Evolutionary conservation across 2,113 vertebrate genomes (phyloP).

Genomic region (Apodemus speciosus): DNA sequence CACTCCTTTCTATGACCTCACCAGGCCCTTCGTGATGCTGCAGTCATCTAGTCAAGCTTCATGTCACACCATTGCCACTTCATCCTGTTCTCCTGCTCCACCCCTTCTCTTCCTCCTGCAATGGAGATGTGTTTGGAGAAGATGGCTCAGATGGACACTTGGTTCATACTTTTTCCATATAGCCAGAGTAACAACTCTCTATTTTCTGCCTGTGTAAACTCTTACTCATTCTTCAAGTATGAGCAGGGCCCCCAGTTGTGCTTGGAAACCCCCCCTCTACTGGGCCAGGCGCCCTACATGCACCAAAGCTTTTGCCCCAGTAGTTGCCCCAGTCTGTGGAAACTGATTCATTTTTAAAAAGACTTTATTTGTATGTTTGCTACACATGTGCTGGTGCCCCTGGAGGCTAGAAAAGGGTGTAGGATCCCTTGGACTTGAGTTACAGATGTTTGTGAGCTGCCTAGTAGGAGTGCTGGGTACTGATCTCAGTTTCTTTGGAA

Average conservation of each 20-base stretch:
- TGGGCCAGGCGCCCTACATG: neutral
- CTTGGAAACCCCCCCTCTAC: neutral
- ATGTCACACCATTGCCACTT: neutral
- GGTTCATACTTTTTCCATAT: neutral
- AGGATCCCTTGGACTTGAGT: neutral
- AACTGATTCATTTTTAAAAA: neutral
- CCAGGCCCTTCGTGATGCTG: neutral
- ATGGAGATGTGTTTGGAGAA: neutral
- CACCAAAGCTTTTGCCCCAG: neutral
- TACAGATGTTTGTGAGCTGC: neutral
- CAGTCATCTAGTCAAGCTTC: neutral
- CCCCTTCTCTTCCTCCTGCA: neutral
- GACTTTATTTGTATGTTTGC: neutral
- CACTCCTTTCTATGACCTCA: neutral
- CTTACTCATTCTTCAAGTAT: neutral
- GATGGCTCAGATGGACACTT: neutral
- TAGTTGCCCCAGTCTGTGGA: neutral
- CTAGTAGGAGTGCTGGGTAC: no score
- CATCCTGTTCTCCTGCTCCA: neutral
- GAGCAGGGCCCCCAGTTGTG: neutral
- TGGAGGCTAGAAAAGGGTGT: neutral
- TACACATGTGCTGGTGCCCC: neutral
- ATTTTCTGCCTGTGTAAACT: neutral
- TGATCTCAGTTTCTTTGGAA: neutral
- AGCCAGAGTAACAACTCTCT: neutral